A percentile compares a stretch with the other conserved stretches of the same genome.
Evolutionary conservation across 2,797 vertebrate species (phyloP).

Genomic region (Thamnophis elegans): DNA sequence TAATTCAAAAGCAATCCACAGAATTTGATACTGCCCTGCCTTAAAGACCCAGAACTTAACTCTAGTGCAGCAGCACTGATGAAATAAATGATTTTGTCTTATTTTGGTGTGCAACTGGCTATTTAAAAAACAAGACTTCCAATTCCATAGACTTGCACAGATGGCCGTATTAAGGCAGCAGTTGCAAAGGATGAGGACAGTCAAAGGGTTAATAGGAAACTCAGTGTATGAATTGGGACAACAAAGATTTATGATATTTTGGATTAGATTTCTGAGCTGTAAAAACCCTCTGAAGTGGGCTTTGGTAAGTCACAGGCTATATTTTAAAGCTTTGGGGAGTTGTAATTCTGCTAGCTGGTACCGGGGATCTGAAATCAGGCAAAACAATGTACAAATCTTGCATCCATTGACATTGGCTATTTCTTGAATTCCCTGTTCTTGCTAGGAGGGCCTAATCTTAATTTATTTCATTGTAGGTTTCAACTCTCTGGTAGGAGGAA

Average conservation of each 20-base stretch:
- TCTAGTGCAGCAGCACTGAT: neutral
- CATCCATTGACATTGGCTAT: neutral
- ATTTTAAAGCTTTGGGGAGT: neutral
- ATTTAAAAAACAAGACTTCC: neutral
- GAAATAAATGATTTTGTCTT: neutral
- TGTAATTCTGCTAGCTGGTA: neutral
- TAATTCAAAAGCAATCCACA: neutral
- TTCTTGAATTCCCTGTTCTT: fast-evolving
- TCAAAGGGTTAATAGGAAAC: neutral
- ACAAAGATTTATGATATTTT: neutral
- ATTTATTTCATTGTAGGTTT: conserved; percentile 77
- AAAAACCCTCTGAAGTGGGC: neutral
- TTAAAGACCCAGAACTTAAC: neutral
- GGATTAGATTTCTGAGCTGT: neutral
- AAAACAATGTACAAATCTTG: neutral
- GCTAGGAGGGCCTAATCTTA: neutral
- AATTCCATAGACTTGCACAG: no score
- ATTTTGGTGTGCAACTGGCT: neutral
- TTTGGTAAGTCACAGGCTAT: neutral
- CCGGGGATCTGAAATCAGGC: neutral
- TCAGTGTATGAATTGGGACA: neutral
- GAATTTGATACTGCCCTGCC: neutral
- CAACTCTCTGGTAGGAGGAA: conserved; percentile 92
- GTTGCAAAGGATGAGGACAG: neutral
- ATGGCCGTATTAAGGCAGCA: neutral